Evolutionary conservation across 2,113 vertebrate genomes (phyloP), one percentile per base, ranked within the genome.

Genomic region (Phalacrocorax brasilianus): DNA sequence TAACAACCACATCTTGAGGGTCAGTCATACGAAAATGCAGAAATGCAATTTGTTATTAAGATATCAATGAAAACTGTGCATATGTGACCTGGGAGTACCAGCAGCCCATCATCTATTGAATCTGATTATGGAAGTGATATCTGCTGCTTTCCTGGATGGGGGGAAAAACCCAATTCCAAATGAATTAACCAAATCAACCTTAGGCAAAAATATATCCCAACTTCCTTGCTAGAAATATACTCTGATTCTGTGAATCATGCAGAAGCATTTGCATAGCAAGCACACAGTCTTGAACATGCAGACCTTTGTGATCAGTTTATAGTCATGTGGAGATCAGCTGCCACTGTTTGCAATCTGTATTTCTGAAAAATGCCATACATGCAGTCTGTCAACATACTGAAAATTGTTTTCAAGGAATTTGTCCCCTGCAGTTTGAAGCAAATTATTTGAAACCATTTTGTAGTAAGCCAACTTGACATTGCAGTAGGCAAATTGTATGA

Each of bases 271-370:
- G 21, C 70, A 77, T n/a, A 82, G 72, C 52, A 61, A 91, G 50
- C 23, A 72, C 27, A 35, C 2, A 55, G 16, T 24, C 61, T 74
- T 82, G 59, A 94, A 66, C 49, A 62, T 23, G 24, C n/a, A 92
- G 40, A 40, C 58, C 49, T 89, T 83, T 82, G 50, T 87, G 83
- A 96, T 86, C 38, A 76, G 56, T 67, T 91, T 76, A 89, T 17
- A 92, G 32, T 86, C 83, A 56, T 44, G 44, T 58, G 63, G 88
- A 97, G 91, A 93, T 94, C 88, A 94, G 70, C 80, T 94, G 90
- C 71, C 73, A 55, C 35, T 28, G 21, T 72, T 72, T 79, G 61
- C 93, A 82, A 89, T 65, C 61, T 91, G 44, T 61, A 61, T 82
- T 82, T 67, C 80, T 88, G 73, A 68, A 52, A 73, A 93, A 74